phyloP scores from a whole-genome alignment of 2,797 vertebrate genomes.

The Pipistrellus kuhlii region DNA sequence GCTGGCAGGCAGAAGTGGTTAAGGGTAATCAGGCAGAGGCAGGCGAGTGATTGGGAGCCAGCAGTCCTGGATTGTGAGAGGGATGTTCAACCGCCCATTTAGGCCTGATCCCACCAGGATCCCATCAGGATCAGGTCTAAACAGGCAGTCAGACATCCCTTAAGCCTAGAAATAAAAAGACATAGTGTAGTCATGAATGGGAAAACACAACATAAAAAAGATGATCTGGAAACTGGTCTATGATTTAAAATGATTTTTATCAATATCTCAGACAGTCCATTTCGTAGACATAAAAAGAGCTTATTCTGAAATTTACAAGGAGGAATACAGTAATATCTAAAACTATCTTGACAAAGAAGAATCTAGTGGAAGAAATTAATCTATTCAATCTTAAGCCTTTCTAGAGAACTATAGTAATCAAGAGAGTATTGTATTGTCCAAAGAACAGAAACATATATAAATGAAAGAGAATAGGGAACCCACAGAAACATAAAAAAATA shows the following conservation, averaged over 20 bases:
- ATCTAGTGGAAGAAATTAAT: background rate
- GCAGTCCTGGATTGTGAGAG: too few species aligned
- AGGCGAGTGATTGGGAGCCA: too few species aligned
- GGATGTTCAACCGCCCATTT: too few species aligned
- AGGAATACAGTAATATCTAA: background rate
- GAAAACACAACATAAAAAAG: background rate
- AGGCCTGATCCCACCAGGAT: too few species aligned
- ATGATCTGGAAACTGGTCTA: background rate
- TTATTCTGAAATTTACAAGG: background rate
- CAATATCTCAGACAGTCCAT: background rate
- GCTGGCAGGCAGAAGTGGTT: too few species aligned
- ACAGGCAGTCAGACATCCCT: too few species aligned
- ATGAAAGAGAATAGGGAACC: background rate
- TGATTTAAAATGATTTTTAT: background rate
- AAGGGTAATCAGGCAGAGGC: too few species aligned
- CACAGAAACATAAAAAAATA: background rate
- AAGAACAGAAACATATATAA: background rate
- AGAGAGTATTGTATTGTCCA: background rate
- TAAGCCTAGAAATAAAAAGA: background rate
- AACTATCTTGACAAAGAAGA: background rate
- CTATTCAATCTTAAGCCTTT: background rate
- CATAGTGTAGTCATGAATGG: background rate
- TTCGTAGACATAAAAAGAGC: background rate
- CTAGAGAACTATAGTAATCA: background rate
- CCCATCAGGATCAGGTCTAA: too few species aligned